Evolutionary conservation across 2,113 vertebrate genomes (phyloP).

Genomic region (Seriola rivoliana): DNA sequence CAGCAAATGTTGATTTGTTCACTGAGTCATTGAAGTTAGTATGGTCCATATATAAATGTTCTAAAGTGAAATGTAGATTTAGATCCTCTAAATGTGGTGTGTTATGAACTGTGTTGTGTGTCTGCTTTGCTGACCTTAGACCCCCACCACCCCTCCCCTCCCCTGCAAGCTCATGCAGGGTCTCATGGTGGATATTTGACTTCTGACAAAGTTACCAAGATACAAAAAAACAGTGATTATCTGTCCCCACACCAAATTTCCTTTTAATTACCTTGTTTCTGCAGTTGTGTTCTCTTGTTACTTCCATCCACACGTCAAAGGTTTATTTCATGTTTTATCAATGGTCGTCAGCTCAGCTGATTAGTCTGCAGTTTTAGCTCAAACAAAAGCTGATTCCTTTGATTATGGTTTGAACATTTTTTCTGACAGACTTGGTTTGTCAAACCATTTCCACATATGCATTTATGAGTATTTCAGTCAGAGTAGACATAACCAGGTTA

Average conservation of each 20-base stretch:
- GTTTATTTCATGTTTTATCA: background rate
- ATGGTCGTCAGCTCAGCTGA: background rate
- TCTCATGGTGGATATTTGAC: conserved; percentile 9
- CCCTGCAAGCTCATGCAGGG: background rate
- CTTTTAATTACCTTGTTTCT: background rate
- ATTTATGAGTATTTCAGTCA: background rate
- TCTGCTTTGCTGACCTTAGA: too few relatives aligned
- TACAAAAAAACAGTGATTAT: background rate
- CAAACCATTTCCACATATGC: background rate
- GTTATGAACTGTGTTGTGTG: too few relatives aligned
- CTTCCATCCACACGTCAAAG: background rate
- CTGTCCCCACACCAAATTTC: background rate
- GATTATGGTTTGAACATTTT: conserved; percentile 20
- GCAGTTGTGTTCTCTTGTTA: background rate
- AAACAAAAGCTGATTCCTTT: background rate
- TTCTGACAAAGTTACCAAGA: background rate
- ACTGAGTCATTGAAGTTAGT: background rate
- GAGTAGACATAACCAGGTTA: background rate
- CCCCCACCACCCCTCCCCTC: too few relatives aligned
- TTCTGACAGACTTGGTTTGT: background rate
- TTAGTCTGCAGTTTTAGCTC: conserved; percentile 1
- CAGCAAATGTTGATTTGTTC: background rate
- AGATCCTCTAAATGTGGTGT: background rate
- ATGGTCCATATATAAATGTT: conserved; percentile 22
- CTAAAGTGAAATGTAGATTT: conserved; percentile 12